Percentiles rank a stretch among this genome's conserved stretches.
Evolutionary conservation across 2,797 vertebrate genomes (phyloP).

Genomic region (Micrastur ruficollis): DNA sequence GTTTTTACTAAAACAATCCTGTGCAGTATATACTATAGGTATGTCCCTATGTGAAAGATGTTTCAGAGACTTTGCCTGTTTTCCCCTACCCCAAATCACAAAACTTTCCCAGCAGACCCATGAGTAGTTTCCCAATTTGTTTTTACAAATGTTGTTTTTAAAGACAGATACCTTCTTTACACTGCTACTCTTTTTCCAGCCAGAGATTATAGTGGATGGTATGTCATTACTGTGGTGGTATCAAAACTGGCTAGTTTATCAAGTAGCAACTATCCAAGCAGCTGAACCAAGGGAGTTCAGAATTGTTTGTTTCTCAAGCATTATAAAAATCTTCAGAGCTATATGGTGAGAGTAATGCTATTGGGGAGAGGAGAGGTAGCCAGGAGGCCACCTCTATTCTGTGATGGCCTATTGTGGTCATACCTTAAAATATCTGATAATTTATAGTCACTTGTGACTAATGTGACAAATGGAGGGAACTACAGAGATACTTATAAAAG

Average conservation of each 20-base stretch:
- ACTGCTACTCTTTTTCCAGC: slow-evolving; percentile 44
- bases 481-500: not conserved
- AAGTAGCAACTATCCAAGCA: slow-evolving; percentile 2
- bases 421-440: not conserved
- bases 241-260: slow-evolving; percentile 47
- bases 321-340: not conserved
- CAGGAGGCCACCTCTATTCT: not conserved
- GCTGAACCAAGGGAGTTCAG: not conserved
- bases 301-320: slow-evolving; percentile 37
- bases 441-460: not conserved
- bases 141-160: slow-evolving; percentile 69
- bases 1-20: not conserved
- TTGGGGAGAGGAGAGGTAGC: not conserved
- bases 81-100: not conserved
- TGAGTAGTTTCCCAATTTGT: slow-evolving; percentile 75
- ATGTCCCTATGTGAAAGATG: not conserved
- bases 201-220: slow-evolving; percentile 47
- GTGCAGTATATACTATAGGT: not conserved
- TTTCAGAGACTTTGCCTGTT: not conserved
- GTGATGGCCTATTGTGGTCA: not conserved
- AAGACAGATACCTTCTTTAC: slow-evolving; percentile 42
- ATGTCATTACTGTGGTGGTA: slow-evolving; percentile 41
- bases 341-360: not conserved
- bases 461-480: not conserved
- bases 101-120: slow-evolving; percentile 69